phyloP scores from a whole-genome alignment of 2,888 invertebrate genomes.

The Drosophila setosimentum region DNA sequence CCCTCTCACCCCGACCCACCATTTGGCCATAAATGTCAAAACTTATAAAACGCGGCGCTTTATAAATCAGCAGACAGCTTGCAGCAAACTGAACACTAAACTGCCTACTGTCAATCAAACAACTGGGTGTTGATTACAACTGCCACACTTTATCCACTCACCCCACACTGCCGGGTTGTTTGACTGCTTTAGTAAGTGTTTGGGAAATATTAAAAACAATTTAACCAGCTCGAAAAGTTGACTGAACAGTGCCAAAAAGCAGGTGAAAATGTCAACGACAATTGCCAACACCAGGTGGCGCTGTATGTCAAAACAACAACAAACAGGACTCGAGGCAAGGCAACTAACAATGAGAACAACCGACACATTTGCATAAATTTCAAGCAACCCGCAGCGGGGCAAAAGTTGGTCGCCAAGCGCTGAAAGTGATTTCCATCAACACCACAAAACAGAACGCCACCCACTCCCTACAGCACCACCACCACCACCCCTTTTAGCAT shows the following conservation, averaged over 20 bases:
- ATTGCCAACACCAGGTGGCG: conserved; percentile 70
- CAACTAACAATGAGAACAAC: conserved; percentile 60
- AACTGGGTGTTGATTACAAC: conserved; percentile 9
- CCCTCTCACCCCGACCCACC: not conserved
- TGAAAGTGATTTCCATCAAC: conserved; percentile 77
- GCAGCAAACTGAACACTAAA: conserved; percentile 16
- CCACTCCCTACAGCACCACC: not conserved
- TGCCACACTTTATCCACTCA: not conserved
- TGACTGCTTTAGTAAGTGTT: conserved; percentile 3
- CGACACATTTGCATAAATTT: conserved; percentile 78
- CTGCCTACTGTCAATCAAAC: conserved; percentile 57
- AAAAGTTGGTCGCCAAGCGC: conserved; percentile 63
- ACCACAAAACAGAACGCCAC: conserved; percentile 27
- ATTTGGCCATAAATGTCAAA: conserved; percentile 55
- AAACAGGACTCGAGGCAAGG: conserved; percentile 26
- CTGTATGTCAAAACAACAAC: conserved; percentile 25
- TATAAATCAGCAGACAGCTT: conserved; percentile 61
- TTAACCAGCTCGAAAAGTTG: conserved; percentile 55
- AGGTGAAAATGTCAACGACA: conserved; percentile 76
- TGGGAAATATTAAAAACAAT: conserved; percentile 61
- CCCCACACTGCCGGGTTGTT: not conserved
- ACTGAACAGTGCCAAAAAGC: conserved; percentile 40
- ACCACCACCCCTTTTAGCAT: conserved; percentile 12
- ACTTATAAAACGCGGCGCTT: conserved; percentile 49
- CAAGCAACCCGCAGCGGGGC: conserved; percentile 53